Conservation (phyloP, 1,140 invertebrate species). For the Rhysida immarginata region DNA sequence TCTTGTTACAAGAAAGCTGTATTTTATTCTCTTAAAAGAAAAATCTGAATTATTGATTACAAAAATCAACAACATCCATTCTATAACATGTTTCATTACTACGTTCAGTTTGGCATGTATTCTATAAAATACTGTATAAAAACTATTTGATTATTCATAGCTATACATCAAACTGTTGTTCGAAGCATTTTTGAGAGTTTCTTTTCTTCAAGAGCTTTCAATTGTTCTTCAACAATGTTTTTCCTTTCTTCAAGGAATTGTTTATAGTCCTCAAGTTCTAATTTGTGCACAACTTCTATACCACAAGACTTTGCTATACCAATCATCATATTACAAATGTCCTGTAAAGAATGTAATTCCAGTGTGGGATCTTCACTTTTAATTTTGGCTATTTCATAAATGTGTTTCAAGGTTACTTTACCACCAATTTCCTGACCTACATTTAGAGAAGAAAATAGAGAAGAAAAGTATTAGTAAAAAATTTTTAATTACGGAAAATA, state of each 20-base stretch:
- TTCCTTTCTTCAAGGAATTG: slow-evolving; percentile 68
- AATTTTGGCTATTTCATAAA: slow-evolving; percentile 96
- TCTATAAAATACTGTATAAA: too few species aligned
- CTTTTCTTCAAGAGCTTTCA: slow-evolving; percentile 61
- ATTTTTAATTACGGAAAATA: too few species aligned
- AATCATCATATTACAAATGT: slow-evolving; percentile 65
- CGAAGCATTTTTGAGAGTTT: slow-evolving; percentile 86
- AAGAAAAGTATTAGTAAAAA: too few species aligned
- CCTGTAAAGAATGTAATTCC: slow-evolving; percentile 46
- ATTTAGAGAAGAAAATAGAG: slow-evolving; percentile 22
- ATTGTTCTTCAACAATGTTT: slow-evolving; percentile 51
- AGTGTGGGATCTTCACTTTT: slow-evolving; percentile 71
- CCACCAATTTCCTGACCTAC: slow-evolving; percentile 63
- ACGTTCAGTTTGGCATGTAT: too few species aligned
- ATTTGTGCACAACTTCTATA: slow-evolving; percentile 63
- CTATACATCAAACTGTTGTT: too few species aligned
- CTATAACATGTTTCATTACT: too few species aligned
- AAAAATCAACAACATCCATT: too few species aligned
- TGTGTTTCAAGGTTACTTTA: slow-evolving; percentile 84
- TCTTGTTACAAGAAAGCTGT: too few species aligned
- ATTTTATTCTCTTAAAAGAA: too few species aligned
- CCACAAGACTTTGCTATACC: slow-evolving; percentile 59
- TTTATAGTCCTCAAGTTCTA: slow-evolving; percentile 67
- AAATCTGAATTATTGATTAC: too few species aligned
- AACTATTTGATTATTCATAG: too few species aligned